A percentile compares a stretch with the other conserved stretches of the same genome.
These are phyloP conservation scores for Carollia perspicillata DNA, from an alignment of 2,113 vertebrate species.

Conservation along the genomic window DNA sequence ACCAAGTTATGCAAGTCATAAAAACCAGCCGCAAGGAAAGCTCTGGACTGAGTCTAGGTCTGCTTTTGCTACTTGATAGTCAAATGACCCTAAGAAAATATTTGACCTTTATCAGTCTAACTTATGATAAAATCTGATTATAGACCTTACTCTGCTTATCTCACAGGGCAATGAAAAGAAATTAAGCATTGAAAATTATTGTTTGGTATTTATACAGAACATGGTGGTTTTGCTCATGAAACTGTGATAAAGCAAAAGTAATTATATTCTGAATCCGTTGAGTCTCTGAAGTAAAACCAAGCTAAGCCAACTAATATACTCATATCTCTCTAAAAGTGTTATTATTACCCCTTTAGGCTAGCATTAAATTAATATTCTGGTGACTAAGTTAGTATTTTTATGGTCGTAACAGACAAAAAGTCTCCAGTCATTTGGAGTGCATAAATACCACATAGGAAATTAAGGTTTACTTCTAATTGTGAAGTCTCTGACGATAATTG, in stretches of 20 bases:
- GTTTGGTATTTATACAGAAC: background rate
- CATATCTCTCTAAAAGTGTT: background rate
- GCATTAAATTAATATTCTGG: background rate
- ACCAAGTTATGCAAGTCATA: background rate
- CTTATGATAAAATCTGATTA: slow-evolving; percentile 5
- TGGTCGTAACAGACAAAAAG: background rate
- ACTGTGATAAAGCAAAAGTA: background rate
- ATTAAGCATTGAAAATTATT: background rate
- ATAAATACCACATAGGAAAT: background rate
- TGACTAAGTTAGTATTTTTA: background rate
- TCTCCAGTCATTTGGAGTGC: background rate
- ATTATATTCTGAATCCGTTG: background rate
- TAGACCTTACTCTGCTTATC: background rate
- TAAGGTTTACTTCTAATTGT: background rate
- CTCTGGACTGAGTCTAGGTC: background rate
- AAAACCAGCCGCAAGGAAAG: background rate
- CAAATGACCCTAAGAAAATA: background rate
- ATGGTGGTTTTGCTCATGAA: background rate
- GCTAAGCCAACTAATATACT: background rate
- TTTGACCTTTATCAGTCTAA: background rate
- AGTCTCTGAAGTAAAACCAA: slow-evolving; percentile 15
- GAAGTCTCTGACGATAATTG: background rate
- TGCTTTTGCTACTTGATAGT: background rate
- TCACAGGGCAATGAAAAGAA: background rate
- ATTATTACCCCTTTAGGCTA: background rate